These are phyloP conservation scores for Acanthurus lineatus DNA, from an alignment of 2,797 vertebrate genomes.

Conservation along the genomic window DNA sequence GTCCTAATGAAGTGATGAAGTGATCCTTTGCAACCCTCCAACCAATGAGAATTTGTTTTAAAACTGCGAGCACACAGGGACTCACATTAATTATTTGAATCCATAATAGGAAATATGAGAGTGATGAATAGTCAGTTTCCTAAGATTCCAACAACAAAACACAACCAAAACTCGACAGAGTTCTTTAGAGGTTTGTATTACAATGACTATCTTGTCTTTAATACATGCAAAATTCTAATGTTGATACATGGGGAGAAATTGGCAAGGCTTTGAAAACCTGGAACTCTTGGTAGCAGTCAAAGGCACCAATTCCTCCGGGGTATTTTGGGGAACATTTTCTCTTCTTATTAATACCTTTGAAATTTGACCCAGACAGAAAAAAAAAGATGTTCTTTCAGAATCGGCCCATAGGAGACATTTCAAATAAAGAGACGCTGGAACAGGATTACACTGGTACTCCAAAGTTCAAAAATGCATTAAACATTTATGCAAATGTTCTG, in stretches of 20 bases:
- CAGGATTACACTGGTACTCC: not conserved
- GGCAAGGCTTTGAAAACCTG: slow-evolving; percentile 20
- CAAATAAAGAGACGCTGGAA: not conserved
- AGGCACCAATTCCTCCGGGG: slow-evolving; percentile 1
- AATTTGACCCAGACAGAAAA: slow-evolving; percentile 9
- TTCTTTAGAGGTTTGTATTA: slow-evolving; percentile 14
- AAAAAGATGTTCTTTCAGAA: not conserved
- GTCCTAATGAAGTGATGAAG: slow-evolving; percentile 69
- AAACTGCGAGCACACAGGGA: slow-evolving; percentile 44
- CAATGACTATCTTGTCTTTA: slow-evolving; percentile 11
- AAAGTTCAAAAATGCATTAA: too few relatives aligned
- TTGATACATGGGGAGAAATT: not conserved
- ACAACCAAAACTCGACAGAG: not conserved
- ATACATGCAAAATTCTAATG: not conserved
- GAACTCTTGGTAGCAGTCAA: not conserved
- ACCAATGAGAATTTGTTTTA: slow-evolving; percentile 65
- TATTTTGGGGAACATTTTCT: slow-evolving; percentile 33
- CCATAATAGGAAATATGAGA: slow-evolving; percentile 6
- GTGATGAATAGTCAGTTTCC: not conserved
- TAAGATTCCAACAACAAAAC: slow-evolving; percentile 14
- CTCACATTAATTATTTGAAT: slow-evolving; percentile 35
- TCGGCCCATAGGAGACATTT: not conserved
- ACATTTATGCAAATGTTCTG: not conserved
- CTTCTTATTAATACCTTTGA: slow-evolving; percentile 30
- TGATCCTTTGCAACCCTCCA: slow-evolving; percentile 55